Conservation (phyloP, 2,888 invertebrate genomes). For the Mamestra brassicae region DNA sequence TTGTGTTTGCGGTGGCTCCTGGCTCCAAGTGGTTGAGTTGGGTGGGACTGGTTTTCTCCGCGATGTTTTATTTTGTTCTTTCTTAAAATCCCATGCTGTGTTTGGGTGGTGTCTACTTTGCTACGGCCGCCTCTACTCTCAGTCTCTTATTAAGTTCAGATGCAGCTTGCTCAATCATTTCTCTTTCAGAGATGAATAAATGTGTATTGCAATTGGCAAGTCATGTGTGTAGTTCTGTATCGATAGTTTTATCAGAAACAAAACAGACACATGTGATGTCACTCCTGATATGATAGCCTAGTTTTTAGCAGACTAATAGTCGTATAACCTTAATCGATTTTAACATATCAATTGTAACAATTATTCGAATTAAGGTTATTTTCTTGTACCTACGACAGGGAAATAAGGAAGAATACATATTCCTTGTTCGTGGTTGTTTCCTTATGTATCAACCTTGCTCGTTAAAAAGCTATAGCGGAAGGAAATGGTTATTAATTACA, state of each 20-base stretch:
- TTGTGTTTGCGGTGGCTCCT: background rate
- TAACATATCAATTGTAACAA: conserved; percentile 11
- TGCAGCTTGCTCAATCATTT: background rate
- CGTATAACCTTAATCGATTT: conserved; percentile 30
- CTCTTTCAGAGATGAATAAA: background rate
- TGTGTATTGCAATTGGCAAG: background rate
- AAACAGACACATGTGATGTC: background rate
- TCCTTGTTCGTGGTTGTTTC: conserved; percentile 24
- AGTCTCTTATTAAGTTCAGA: background rate
- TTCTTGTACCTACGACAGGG: conserved; percentile 29
- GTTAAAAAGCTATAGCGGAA: conserved; percentile 11
- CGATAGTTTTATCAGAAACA: background rate
- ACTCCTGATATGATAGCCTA: conserved; percentile 27
- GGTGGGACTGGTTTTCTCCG: background rate
- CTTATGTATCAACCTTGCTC: conserved; percentile 35
- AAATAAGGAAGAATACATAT: conserved; percentile 8
- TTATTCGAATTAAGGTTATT: conserved; percentile 23
- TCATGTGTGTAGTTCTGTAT: background rate
- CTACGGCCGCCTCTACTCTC: no score
- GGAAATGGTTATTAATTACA: conserved; percentile 9
- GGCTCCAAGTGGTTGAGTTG: background rate
- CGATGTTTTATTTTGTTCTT: background rate
- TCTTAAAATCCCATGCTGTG: background rate
- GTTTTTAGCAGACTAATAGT: conserved; percentile 13
- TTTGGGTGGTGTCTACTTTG: background rate